These are phyloP conservation scores for Gobius niger DNA, from an alignment of 2,113 vertebrate genomes.

Conservation along the genomic window DNA sequence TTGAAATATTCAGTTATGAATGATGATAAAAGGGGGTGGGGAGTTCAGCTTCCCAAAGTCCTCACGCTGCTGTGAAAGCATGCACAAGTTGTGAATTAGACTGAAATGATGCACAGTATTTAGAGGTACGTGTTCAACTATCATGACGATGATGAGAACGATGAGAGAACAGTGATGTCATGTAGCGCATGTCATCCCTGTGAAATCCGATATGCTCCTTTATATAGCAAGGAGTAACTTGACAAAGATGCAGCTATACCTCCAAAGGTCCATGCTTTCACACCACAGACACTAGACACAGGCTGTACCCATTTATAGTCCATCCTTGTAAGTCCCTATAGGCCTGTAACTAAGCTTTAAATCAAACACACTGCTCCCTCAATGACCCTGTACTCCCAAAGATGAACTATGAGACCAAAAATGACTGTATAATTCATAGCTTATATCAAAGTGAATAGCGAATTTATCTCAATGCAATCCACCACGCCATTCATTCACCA, in stretches of 20 bases:
- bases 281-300: neutral
- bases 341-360: conserved; percentile 5
- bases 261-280: neutral
- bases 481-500: neutral
- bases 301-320: neutral
- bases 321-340: conserved; percentile 3
- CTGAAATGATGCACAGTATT: too few relatives aligned
- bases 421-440: neutral
- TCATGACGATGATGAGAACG: too few relatives aligned
- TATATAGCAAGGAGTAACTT: neutral
- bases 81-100: too few relatives aligned
- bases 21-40: too few relatives aligned
- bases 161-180: neutral
- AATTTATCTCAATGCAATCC: neutral
- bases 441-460: neutral
- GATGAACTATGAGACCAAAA: conserved; percentile 2
- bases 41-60: too few relatives aligned
- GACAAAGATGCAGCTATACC: neutral
- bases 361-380: conserved; percentile 1
- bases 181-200: neutral
- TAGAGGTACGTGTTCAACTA: too few relatives aligned
- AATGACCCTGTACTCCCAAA: conserved; percentile 2
- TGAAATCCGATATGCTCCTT: neutral
- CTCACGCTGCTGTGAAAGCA: too few relatives aligned
- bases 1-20: too few relatives aligned